Evolutionary conservation across 2,113 vertebrate genomes (phyloP).

Genomic region (Poeciliopsis prolifica): DNA sequence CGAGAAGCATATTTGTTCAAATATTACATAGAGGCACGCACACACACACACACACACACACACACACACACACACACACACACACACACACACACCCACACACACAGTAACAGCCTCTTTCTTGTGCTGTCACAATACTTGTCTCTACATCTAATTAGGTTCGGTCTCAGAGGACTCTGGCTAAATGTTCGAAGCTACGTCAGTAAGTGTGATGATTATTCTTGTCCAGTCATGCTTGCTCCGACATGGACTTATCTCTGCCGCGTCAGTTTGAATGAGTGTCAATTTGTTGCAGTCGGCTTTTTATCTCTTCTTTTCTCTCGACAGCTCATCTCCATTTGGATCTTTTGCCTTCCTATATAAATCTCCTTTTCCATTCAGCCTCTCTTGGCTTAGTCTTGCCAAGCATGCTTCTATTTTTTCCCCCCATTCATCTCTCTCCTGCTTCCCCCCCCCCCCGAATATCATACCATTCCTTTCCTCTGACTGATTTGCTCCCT

Average conservation of each 20-base stretch:
- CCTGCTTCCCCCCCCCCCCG: constrained; percentile 18
- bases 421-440: constrained; percentile 4
- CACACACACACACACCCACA: background rate
- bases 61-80: background rate
- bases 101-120: background rate
- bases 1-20: constrained; percentile 8
- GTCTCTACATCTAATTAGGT: constrained; percentile 22
- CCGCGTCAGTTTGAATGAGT: constrained; percentile 58
- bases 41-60: background rate
- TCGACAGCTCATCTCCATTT: constrained; percentile 1
- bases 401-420: background rate
- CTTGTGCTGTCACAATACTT: constrained; percentile 3
- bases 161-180: constrained; percentile 22
- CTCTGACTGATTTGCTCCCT: too few species aligned
- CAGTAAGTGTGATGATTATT: constrained; percentile 57
- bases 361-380: constrained; percentile 13
- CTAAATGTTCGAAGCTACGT: constrained; percentile 40
- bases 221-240: constrained; percentile 55
- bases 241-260: constrained; percentile 52
- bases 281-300: constrained; percentile 37
- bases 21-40: constrained; percentile 19
- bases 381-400: background rate
- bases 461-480: too few species aligned
- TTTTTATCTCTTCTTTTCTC: constrained; percentile 3
- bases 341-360: background rate